These are phyloP conservation scores for Tuberolachnus salignus DNA, from an alignment of 2,888 invertebrate species.

Conservation along the genomic window DNA sequence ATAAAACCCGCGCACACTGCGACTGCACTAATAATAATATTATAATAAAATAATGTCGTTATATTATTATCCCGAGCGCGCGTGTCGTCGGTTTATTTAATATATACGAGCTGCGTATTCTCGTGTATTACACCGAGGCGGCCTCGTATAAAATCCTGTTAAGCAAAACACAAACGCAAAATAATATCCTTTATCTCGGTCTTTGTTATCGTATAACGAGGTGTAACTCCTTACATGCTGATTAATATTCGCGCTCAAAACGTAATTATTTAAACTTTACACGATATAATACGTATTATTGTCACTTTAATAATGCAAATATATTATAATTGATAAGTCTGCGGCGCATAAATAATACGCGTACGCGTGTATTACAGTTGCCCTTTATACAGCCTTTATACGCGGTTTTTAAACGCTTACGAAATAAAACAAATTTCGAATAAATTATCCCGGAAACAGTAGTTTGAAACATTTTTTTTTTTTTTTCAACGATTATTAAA, in stretches of 20 bases:
- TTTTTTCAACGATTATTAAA: no score
- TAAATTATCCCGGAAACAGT: no score
- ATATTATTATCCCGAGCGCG: slow-evolving; percentile 1
- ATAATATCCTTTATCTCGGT: slow-evolving; percentile 7
- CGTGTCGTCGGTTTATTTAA: slow-evolving; percentile 28
- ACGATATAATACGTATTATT: not conserved
- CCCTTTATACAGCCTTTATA: no score
- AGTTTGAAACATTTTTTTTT: no score
- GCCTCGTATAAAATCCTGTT: slow-evolving; percentile 22
- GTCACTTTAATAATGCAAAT: no score
- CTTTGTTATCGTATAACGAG: not conserved
- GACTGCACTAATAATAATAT: not conserved
- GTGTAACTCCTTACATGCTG: not conserved
- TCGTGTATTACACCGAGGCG: no score
- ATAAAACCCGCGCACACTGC: not conserved
- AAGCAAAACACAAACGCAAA: not conserved
- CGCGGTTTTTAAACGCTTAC: no score
- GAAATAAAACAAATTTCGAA: no score
- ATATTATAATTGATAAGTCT: no score
- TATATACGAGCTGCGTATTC: not conserved
- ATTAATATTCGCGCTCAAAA: slow-evolving; percentile 26
- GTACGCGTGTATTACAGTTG: no score
- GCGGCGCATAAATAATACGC: no score
- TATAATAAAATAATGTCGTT: slow-evolving; percentile 34
- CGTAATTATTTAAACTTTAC: slow-evolving; percentile 21